Conservation (phyloP, 2,797 vertebrate species). For the Smutsia gigantea region DNA sequence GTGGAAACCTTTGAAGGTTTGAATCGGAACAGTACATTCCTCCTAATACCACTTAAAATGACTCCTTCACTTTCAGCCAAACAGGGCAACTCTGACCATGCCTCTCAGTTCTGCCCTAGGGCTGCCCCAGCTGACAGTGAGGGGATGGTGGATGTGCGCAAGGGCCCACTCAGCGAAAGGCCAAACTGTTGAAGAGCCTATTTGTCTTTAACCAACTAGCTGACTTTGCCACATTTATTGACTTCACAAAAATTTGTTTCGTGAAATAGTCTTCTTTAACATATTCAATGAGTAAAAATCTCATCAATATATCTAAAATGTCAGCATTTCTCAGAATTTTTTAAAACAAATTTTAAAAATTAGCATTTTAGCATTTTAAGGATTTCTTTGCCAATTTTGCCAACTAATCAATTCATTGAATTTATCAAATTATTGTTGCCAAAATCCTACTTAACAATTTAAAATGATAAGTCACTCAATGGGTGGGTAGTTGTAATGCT, state of each 20-base stretch:
- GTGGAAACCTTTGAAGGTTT: neutral
- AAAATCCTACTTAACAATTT: neutral
- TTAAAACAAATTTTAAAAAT: neutral
- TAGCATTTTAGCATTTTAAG: slow-evolving; percentile 19
- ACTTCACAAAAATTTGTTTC: slow-evolving; percentile 10
- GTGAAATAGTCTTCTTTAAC: slow-evolving; percentile 13
- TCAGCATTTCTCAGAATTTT: slow-evolving; percentile 26
- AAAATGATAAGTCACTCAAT: slow-evolving; percentile 16
- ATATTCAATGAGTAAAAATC: neutral
- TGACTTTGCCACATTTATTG: neutral
- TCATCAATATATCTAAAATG: neutral
- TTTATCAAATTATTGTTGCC: slow-evolving; percentile 5
- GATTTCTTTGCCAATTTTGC: neutral
- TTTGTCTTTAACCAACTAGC: neutral
- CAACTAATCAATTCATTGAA: neutral
- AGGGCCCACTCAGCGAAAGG: neutral
- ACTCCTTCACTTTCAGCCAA: neutral
- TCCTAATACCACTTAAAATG: neutral
- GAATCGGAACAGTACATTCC: neutral
- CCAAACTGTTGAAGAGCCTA: neutral
- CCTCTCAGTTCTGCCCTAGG: neutral
- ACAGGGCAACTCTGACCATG: neutral
- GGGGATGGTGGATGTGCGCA: neutral
- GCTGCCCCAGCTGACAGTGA: neutral
- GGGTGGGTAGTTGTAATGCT: neutral